Base-by-base conservation (phyloP, 2,888 invertebrate species). In the Acanthosepion esculentum region DNA sequence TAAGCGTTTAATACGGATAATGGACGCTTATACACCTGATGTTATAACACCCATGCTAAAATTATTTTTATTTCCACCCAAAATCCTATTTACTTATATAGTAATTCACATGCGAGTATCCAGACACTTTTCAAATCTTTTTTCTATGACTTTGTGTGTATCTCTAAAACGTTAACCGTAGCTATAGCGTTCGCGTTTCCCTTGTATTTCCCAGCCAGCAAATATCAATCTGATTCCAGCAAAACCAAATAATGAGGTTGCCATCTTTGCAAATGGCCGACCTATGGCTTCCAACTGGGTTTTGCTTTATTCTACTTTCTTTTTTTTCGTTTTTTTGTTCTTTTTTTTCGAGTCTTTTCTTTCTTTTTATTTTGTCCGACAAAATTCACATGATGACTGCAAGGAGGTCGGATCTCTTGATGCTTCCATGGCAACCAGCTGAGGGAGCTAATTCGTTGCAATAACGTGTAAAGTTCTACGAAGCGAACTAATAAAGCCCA, bases 241-340 rank as follows among this genome's bases (percentile, higher is more conserved):
- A 78, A 78, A 78, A 78, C n/a, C 15, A 78, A 78, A 78, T 78
- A 78, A 78, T 78, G 78, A 78, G 78, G 78, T 33, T 18, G 78
- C 78, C 78, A 78, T 78, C 78, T 78, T 78, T 78, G 78, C 78
- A 78, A 78, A 78, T 78, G n/a, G n/a, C 78, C 78, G 78, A 33
- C 78, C 78, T 78, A 78, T 78, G 78, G 33, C 78, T 78, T 78
- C 78, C 78, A 78, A 78, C 78, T 78, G 78, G n/a, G n/a, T 78
- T 59, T 78, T 12, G 15, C 78, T 78, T 78, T 33, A 78, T 78
- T 33, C 23, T 78, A 23, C 78, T 18, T 78, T 5, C n/a, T 15
- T 15, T 78, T 41, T 78, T 78, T 15, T 18, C n/a, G 2, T 5
- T 10, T 33, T 78, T n/a, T 78, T 78, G 15, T 18, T 12, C 3